Evolutionary conservation across 2,888 invertebrate genomes (phyloP).

Genomic region (Linyphia triangularis): DNA sequence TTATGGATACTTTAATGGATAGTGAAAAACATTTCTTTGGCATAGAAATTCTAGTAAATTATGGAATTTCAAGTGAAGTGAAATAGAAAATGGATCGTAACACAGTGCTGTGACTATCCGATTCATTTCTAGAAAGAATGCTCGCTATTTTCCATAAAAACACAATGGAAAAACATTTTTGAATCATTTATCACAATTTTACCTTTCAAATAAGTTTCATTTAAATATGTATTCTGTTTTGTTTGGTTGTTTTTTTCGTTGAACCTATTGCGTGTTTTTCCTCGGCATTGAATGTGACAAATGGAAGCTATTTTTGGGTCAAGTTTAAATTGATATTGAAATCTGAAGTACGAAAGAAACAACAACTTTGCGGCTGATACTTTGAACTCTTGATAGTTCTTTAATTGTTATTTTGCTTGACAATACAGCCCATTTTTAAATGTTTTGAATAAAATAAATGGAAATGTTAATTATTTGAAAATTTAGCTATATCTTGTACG

Average conservation of each 20-base stretch:
- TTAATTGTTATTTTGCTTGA: too few relatives aligned
- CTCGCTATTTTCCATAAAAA: conserved; percentile 24
- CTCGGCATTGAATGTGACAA: neutral
- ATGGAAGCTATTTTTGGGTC: neutral
- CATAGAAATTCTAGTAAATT: conserved; percentile 37
- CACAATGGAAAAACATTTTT: neutral
- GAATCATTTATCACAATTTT: neutral
- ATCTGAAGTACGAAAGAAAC: too few relatives aligned
- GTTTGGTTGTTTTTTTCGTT: neutral
- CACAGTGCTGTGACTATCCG: neutral
- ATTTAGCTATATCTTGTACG: too few relatives aligned
- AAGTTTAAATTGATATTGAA: too few relatives aligned
- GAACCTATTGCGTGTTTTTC: neutral
- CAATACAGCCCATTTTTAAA: too few relatives aligned
- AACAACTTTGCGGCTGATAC: too few relatives aligned
- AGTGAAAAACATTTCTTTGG: conserved; percentile 39
- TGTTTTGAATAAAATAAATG: too few relatives aligned
- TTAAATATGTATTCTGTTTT: neutral
- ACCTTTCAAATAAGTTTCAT: conserved; percentile 3
- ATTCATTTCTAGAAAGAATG: neutral
- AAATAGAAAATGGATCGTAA: neutral
- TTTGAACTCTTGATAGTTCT: too few relatives aligned
- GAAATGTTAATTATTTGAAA: too few relatives aligned
- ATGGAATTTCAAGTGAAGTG: conserved; percentile 28
- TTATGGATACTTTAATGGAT: conserved; percentile 49